These are phyloP conservation scores for Deroplatys truncata DNA, from an alignment of 2,888 invertebrate species.

Conservation along the genomic window DNA sequence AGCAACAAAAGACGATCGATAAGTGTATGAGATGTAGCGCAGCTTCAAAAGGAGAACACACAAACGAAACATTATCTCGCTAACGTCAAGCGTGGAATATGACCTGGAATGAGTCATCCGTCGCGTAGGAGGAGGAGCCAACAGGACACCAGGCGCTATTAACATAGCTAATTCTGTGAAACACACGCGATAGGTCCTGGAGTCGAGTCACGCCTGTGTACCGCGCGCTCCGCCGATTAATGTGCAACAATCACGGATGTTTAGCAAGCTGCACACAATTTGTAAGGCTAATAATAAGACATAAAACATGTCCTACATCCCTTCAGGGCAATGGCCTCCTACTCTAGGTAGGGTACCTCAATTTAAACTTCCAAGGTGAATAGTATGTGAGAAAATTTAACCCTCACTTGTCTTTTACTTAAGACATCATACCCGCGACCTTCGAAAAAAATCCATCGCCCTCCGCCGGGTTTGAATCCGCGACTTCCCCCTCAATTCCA, in stretches of 20 bases:
- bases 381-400: too few relatives aligned
- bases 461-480: too few relatives aligned
- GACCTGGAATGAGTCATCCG: not conserved
- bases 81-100: not conserved
- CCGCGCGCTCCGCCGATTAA: not conserved
- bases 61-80: not conserved
- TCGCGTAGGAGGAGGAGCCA: not conserved
- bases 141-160: not conserved
- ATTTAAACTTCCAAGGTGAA: too few relatives aligned
- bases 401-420: too few relatives aligned
- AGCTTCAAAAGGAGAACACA: not conserved
- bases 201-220: not conserved
- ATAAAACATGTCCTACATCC: too few relatives aligned
- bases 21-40: not conserved
- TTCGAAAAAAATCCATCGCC: too few relatives aligned
- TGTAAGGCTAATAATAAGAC: too few relatives aligned
- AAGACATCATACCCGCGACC: too few relatives aligned
- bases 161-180: not conserved
- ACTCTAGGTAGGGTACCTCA: too few relatives aligned
- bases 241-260: not conserved
- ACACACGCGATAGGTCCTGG: not conserved
- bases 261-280: not conserved
- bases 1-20: not conserved
- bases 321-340: too few relatives aligned
- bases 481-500: too few relatives aligned